These are phyloP conservation scores for Orthochromis indermauri DNA, from an alignment of 2,113 vertebrate genomes.

Conservation along the genomic window DNA sequence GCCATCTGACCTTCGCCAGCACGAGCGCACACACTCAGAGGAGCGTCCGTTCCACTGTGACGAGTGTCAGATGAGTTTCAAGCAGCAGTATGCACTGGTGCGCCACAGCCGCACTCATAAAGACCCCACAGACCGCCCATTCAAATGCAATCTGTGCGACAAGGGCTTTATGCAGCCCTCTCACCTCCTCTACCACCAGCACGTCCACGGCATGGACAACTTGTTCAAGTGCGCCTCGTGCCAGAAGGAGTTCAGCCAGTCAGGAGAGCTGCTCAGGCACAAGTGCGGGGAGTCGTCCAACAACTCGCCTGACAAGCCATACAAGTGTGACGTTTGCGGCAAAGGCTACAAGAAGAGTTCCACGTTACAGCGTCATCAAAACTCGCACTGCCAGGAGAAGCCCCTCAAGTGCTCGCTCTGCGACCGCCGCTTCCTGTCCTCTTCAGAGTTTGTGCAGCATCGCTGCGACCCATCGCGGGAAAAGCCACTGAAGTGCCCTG, in stretches of 20 bases:
- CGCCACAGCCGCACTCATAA: constrained; percentile 93
- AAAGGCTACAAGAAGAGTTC: constrained; percentile 95
- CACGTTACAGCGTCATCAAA: constrained; percentile 92
- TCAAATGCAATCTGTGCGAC: constrained; percentile 94
- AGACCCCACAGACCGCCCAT: constrained; percentile 72
- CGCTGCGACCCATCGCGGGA: constrained; percentile 90
- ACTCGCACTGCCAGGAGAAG: constrained; percentile 89
- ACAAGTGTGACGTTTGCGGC: constrained; percentile 90
- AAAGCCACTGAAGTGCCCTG: constrained; percentile 91
- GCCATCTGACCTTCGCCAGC: constrained; percentile 91
- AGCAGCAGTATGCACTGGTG: constrained; percentile 91
- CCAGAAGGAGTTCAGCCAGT: constrained; percentile 96
- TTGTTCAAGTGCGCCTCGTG: constrained; percentile 96
- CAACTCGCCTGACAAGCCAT: constrained; percentile 81
- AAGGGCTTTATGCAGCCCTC: constrained; percentile 95
- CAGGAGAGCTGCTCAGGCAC: constrained; percentile 89
- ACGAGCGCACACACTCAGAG: constrained; percentile 93
- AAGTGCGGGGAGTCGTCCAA: constrained; percentile 84
- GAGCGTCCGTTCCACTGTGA: constrained; percentile 97
- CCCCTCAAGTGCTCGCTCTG: constrained; percentile 94
- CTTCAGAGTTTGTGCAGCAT: constrained; percentile 94
- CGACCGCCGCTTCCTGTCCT: constrained; percentile 93
- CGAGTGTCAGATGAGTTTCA: constrained; percentile 98
- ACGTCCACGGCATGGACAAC: constrained; percentile 93
- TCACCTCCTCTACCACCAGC: constrained; percentile 94